Evolutionary conservation across 92 coral and sea anemone species (phyloP).

Genomic region (Bergia sp.): DNA sequence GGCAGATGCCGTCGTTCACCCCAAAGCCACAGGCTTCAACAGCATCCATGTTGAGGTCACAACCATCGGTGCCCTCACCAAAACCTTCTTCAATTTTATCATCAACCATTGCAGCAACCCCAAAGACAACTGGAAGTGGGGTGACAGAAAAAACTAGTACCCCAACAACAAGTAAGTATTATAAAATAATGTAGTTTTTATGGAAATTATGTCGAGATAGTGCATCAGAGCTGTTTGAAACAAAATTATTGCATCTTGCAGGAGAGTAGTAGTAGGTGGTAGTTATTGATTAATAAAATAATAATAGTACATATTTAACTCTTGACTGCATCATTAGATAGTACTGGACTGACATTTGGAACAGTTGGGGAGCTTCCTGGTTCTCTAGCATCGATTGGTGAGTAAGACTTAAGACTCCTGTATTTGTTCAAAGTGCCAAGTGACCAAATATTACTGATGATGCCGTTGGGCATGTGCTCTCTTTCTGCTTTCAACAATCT

Average conservation of each 20-base stretch:
- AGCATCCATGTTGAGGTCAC: constrained; percentile 29
- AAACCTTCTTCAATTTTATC: constrained; percentile 44
- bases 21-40: constrained; percentile 28
- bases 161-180: constrained; percentile 17
- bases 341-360: constrained; percentile 84
- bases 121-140: constrained; percentile 19
- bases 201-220: background rate
- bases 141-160: constrained; percentile 9
- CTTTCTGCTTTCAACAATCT: no score
- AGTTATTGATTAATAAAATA: no score
- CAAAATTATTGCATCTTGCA: background rate
- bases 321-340: constrained; percentile 48
- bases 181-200: no score
- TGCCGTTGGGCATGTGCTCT: no score
- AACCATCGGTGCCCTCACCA: constrained; percentile 40
- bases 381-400: constrained; percentile 93
- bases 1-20: constrained; percentile 32
- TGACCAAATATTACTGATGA: background rate
- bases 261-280: background rate
- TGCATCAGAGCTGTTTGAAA: background rate
- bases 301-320: no score
- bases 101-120: constrained; percentile 36
- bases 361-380: constrained; percentile 95
- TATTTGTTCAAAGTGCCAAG: background rate
- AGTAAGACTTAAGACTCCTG: constrained; percentile 3